These are phyloP conservation scores for Sebastes matsubarae DNA, from an alignment of 2,797 vertebrate species.

Conservation along the genomic window DNA sequence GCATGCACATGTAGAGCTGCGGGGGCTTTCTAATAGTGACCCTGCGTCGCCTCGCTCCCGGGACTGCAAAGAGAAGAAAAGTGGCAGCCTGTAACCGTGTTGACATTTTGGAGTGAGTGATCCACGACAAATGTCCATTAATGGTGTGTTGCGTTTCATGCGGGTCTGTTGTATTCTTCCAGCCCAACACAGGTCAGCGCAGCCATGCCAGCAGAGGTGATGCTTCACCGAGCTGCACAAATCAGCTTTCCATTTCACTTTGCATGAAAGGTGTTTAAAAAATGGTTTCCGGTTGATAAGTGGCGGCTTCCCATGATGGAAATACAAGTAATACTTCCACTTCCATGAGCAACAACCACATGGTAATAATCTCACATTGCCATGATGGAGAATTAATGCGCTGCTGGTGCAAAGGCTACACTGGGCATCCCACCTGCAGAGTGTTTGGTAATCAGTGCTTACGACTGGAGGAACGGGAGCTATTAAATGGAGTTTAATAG, in stretches of 20 bases:
- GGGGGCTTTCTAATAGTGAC: conserved; percentile 44
- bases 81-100: conserved; percentile 55
- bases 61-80: conserved; percentile 19
- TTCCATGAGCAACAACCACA: conserved; percentile 39
- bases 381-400: conserved; percentile 36
- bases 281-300: conserved; percentile 42
- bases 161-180: conserved; percentile 53
- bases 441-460: conserved; percentile 74
- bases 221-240: conserved; percentile 58
- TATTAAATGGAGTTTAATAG: conserved; percentile 71
- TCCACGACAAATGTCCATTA: conserved; percentile 73
- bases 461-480: conserved; percentile 60
- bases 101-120: conserved; percentile 80
- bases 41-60: conserved; percentile 28
- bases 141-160: conserved; percentile 62
- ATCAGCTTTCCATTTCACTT: conserved; percentile 58
- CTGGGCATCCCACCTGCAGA: conserved; percentile 52
- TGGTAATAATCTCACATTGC: conserved; percentile 16
- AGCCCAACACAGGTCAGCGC: conserved; percentile 50
- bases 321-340: conserved; percentile 34
- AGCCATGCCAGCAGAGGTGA: conserved; percentile 44
- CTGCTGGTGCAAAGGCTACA: conserved; percentile 9
- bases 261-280: conserved; percentile 44
- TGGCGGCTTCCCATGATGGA: conserved; percentile 23
- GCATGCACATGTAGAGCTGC: conserved; percentile 49